phyloP scores from a whole-genome alignment of 64 coral and sea anemone genomes.

The Pachyseris speciosa region DNA sequence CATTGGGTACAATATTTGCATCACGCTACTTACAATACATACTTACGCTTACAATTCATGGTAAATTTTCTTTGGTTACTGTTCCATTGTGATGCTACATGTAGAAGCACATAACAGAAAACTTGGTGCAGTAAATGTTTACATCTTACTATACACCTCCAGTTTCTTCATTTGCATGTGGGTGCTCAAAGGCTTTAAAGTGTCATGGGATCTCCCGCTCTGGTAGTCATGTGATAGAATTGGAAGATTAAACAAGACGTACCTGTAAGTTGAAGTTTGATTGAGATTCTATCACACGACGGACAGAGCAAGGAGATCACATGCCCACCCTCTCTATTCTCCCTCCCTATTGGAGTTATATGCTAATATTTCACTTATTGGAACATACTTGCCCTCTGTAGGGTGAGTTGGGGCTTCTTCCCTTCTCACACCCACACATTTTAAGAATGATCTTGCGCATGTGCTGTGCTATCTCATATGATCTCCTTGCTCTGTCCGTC shows the following conservation, averaged over 20 bases:
- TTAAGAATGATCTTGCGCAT: conserved; percentile 56
- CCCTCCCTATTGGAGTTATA: conserved; percentile 32
- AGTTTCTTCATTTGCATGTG: not conserved
- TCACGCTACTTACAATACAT: too few species aligned
- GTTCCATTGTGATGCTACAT: not conserved
- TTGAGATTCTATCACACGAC: too few species aligned
- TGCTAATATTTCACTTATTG: not conserved
- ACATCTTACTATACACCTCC: not conserved
- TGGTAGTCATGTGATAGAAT: conserved; percentile 29
- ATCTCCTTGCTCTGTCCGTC: conserved; percentile 38
- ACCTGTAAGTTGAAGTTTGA: not conserved
- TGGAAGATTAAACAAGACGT: conserved; percentile 23
- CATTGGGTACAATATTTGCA: too few species aligned
- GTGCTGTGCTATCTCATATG: conserved; percentile 47
- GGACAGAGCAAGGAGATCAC: conserved; percentile 50
- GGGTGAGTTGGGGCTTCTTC: conserved; percentile 16
- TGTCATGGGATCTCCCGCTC: conserved; percentile 60
- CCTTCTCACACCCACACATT: conserved; percentile 47
- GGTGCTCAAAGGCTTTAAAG: conserved; percentile 66
- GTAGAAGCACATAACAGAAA: not conserved
- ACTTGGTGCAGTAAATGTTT: conserved; percentile 2
- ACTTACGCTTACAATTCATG: conserved; percentile 38
- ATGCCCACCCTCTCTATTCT: conserved; percentile 29
- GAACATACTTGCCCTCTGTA: not conserved
- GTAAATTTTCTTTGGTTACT: not conserved